phyloP scores from a whole-genome alignment of 2,797 vertebrate species.

The Sebastes oblongus region DNA sequence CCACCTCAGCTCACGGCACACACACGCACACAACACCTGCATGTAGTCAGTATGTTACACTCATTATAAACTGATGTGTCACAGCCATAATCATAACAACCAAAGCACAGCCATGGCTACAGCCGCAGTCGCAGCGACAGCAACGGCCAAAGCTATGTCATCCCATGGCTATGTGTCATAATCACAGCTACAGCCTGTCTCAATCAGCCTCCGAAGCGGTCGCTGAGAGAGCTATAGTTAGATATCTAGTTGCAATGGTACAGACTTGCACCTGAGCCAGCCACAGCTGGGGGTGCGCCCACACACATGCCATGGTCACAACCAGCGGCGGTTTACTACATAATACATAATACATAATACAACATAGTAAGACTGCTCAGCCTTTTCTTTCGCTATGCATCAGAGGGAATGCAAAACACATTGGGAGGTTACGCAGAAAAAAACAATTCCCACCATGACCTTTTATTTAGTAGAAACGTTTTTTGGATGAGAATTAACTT shows the following conservation, averaged over 20 bases:
- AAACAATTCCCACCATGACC: not conserved
- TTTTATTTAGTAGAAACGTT: slow-evolving; percentile 1
- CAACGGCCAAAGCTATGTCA: not conserved
- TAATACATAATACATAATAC: not conserved
- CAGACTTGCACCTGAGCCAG: not conserved
- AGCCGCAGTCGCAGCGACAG: not conserved
- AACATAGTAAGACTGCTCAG: not conserved
- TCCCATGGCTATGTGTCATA: not conserved
- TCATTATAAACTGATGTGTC: not conserved
- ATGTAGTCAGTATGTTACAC: not conserved
- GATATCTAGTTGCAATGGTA: not conserved
- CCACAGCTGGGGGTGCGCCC: no score
- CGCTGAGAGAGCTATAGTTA: not conserved
- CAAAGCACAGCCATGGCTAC: not conserved
- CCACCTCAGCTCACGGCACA: not conserved
- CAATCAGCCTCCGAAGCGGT: not conserved
- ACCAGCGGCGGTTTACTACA: not conserved
- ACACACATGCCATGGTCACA: not conserved
- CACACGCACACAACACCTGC: not conserved
- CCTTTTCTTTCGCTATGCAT: not conserved
- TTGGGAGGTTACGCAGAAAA: not conserved
- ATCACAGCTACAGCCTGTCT: not conserved
- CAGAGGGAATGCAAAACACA: not conserved
- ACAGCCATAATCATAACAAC: not conserved
- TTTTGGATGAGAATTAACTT: slow-evolving; percentile 13